These are phyloP conservation scores for Leptopterna dolabrata DNA, from an alignment of 2,888 invertebrate genomes.

Conservation along the genomic window DNA sequence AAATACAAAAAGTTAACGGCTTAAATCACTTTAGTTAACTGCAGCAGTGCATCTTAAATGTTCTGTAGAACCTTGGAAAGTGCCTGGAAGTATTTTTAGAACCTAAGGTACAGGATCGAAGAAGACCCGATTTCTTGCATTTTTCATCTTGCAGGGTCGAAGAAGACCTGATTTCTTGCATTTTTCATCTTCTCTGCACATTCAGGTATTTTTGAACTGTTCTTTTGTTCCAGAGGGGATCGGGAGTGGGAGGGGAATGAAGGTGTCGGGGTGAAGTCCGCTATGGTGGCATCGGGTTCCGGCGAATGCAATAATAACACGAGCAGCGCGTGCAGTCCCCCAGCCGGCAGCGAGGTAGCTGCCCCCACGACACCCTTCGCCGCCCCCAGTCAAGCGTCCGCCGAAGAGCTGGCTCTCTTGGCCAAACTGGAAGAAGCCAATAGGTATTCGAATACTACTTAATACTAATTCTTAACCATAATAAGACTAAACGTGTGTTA, in stretches of 20 bases:
- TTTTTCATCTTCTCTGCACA: no score
- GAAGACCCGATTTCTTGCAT: no score
- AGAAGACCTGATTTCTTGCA: no score
- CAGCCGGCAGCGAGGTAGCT: conserved; percentile 1
- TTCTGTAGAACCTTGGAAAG: no score
- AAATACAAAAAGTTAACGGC: no score
- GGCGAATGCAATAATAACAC: conserved; percentile 60
- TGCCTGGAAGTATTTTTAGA: no score
- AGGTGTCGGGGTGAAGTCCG: conserved; percentile 55
- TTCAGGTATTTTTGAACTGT: neutral
- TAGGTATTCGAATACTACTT: conserved; percentile 68
- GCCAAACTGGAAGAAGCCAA: conserved; percentile 97
- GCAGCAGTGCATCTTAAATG: no score
- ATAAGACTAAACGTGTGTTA: no score
- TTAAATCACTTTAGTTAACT: no score
- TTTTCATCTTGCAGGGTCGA: no score
- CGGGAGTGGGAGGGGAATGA: conserved; percentile 60
- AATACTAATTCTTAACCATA: no score
- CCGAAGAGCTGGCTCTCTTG: conserved; percentile 87
- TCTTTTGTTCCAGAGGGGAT: conserved; percentile 57
- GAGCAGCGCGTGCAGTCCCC: conserved; percentile 1
- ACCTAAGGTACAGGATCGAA: no score
- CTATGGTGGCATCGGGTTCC: conserved; percentile 50
- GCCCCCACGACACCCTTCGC: conserved; percentile 21
- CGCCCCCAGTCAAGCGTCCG: conserved; percentile 65